Evolutionary conservation across 2,888 invertebrate species (phyloP), one percentile per base, ranked within the genome.

Genomic region (Monochamus alternatus): DNA sequence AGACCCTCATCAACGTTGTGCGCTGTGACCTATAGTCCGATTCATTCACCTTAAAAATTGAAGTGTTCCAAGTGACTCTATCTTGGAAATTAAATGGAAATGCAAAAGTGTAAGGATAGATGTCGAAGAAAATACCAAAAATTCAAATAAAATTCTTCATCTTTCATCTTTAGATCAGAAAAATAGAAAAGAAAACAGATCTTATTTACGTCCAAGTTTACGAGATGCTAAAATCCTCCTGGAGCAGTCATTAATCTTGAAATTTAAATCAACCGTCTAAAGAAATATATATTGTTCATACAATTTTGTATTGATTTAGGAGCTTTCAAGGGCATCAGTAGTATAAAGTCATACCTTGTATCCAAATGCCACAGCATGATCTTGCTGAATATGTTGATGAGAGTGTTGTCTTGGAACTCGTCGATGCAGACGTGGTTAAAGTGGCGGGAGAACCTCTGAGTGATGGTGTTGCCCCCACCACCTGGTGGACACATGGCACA

Each of bases 331-430:
- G 22, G 22, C 22, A 22, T 22, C 22, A 22, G 22, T 22, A 22
- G 0, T 22, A 22, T 22, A 1, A 8, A 66, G 43, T 51, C 58
- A 74, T 85, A 93, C 97, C 95, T 94, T n/a, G 96, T 95, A 85
- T 97, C 97, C 84, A 98, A 93, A 91, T 98, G 98, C 98, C 98
- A 98, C 44, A 96, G 90, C 89, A 98, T 93, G 79, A 98, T 98
- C 87, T 95, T 94, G 74, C 95, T 94, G 85, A 97, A 98, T 78
- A 98, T 98, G 12, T 94, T 93, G 22, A 91, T 92, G 90, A 98
- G 92, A 1, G 96, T 95, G 0, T 93, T 92, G 83, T 98, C 97
- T 79, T 95, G 94, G 86, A 98, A 98, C 87, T 97, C 96, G 83
- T 97, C 97, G 81, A 98, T 96, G 74, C 95, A 93, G 38, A 97